Evolutionary conservation across 2,888 invertebrate species (phyloP), one percentile per base, ranked within the genome.

Genomic region (Ectemnius continuus): DNA sequence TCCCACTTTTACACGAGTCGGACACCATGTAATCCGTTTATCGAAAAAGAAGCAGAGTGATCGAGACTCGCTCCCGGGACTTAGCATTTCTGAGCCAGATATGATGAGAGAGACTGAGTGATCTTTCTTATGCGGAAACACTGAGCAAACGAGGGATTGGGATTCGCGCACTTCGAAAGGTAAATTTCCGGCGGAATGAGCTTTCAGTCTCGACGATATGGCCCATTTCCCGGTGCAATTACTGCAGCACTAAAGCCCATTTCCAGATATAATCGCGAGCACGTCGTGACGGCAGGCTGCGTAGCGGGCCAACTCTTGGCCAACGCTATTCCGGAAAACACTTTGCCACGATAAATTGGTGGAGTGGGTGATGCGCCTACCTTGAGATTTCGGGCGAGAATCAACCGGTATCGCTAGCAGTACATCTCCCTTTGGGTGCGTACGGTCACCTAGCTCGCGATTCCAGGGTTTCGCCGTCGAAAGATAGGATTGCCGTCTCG

Each of bases 361-460:
- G 11, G 8, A 8, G 1, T 23, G 23, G 23, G 3, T 23, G n/a
- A n/a, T n/a, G n/a, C n/a, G 67, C 85, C 70, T 86, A 89, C 89
- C 88, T 88, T 73, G 85, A 80, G 80, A 86, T 83, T 88, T 88
- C 88, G 82, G 84, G 78, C 82, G 88, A 86, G 52, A 52, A 52
- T 16, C 88, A 85, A 84, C 73, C 81, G 86, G 86, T 76, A 79
- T 84, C 68, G 87, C 83, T 88, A 86, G 82, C 87, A 85, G 77
- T 67, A 79, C 88, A 88, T 88, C 80, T 86, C 84, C 79, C 61
- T 71, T 60, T 74, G 58, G 61, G 64, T 72, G 69, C 60, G 59
- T 62, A 36, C 36, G 18, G 26, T 11, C 64, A 72, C 72, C 72
- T 63, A 58, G 58, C 60, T 23, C 60, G 57, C 48, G 13, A 57